Base-by-base conservation (phyloP, 2,113 vertebrate genomes). In the Eira barbara region DNA sequence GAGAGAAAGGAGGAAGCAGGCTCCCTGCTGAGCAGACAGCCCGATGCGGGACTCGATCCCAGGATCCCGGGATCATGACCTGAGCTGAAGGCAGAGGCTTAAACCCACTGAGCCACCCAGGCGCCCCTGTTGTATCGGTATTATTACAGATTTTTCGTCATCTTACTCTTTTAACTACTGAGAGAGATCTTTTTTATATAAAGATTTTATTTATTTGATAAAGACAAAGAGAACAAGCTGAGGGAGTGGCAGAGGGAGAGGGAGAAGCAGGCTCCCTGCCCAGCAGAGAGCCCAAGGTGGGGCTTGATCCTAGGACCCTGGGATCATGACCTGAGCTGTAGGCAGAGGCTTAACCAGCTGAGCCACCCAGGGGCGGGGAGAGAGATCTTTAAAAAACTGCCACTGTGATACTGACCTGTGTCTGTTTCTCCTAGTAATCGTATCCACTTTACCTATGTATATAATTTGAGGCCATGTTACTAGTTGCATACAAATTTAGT, bases 91-190 rank as follows among this genome's bases (percentile, higher is more conserved):
- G n/a, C n/a, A n/a, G n/a, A n/a, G n/a, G n/a, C n/a, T n/a, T n/a
- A n/a, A n/a, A n/a, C n/a, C n/a, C n/a, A n/a, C n/a, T n/a, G n/a
- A n/a, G n/a, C n/a, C n/a, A n/a, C n/a, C n/a, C n/a, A n/a, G n/a
- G n/a, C n/a, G n/a, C n/a, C n/a, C n/a, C n/a, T n/a, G 31, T 67
- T 42, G 11, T 92, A 61, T 73, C 57, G 78, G 57, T 90, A 4
- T 84, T 47, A 2, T 42, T 74, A 67, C 63, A 87, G 47, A 86
- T 80, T 80, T 97, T 45, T 80, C n/a, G 12, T 82, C 36, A 20
- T 18, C 36, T 81, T 95, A 59, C 93, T 91, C 36, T 91, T 97
- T 74, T 9, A 83, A 31, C 80, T 89, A 49, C 55, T 90, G 55
- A 85, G 34, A 69, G 29, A 15, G 23, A 15, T n/a, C 20, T 71